Evolutionary conservation across 1,140 invertebrate species (phyloP).

Genomic region (Gryllus bimaculatus): DNA sequence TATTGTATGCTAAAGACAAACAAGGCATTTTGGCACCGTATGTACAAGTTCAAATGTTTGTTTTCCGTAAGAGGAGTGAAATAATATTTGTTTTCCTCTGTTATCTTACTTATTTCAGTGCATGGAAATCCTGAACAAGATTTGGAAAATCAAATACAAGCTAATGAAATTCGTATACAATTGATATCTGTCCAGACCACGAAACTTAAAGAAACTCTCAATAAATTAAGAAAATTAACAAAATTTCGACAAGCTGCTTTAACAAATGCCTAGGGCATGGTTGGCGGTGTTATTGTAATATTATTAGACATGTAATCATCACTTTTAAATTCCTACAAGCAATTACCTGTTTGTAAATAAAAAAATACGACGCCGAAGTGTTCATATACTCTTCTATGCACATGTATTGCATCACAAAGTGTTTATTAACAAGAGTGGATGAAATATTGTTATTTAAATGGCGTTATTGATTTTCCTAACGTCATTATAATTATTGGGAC

Average conservation of each 20-base stretch:
- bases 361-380: no score
- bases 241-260: neutral
- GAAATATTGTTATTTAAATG: no score
- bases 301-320: no score
- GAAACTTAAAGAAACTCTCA: neutral
- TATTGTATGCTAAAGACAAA: neutral
- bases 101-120: neutral
- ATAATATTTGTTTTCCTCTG: neutral
- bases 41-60: neutral
- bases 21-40: neutral
- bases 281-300: no score
- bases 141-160: slow-evolving; percentile 7
- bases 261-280: neutral
- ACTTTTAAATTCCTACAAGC: no score
- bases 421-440: no score
- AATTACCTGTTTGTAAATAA: no score
- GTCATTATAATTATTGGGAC: no score
- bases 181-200: neutral
- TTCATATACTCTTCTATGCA: no score
- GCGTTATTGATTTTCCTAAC: no score
- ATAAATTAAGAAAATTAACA: slow-evolving; percentile 5
- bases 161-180: neutral
- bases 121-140: slow-evolving; percentile 7
- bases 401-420: no score
- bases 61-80: neutral